Evolutionary conservation across 2,113 vertebrate species (phyloP).

Genomic region (Brachypodius melanocephalos): DNA sequence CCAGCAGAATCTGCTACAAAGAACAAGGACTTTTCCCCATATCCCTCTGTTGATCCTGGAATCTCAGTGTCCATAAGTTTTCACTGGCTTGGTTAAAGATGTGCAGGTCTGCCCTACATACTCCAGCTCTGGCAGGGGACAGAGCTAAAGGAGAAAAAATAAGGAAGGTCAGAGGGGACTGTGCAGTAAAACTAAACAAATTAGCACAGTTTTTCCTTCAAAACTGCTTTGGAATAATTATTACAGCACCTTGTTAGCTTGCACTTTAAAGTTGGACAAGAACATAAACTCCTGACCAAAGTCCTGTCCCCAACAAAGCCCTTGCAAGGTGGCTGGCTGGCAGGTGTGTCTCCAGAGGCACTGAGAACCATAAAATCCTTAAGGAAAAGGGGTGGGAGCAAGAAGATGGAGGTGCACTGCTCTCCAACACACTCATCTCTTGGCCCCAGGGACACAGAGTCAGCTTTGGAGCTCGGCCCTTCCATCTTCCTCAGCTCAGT

Average conservation of each 20-base stretch:
- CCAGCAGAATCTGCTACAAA: neutral
- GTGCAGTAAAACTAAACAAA: neutral
- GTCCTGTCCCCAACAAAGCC: neutral
- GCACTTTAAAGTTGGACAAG: neutral
- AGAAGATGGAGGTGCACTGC: neutral
- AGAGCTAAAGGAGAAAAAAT: neutral
- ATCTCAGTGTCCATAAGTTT: neutral
- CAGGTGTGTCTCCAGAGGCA: neutral
- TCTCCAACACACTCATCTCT: fast-evolving
- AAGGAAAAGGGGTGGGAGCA: neutral
- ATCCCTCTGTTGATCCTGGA: neutral
- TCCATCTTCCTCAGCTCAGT: neutral
- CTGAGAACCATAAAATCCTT: neutral
- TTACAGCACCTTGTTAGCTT: neutral
- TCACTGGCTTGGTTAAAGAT: fast-evolving
- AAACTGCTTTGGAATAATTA: neutral
- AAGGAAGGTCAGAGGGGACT: neutral
- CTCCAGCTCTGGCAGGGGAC: neutral
- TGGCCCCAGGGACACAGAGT: neutral
- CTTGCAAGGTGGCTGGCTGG: neutral
- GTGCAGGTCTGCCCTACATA: neutral
- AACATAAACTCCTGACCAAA: neutral
- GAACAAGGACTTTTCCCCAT: neutral
- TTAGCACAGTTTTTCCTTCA: neutral
- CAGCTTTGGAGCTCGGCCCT: neutral